These are phyloP conservation scores for Limnephilus rhombicus DNA, from an alignment of 2,888 invertebrate genomes.

Conservation along the genomic window DNA sequence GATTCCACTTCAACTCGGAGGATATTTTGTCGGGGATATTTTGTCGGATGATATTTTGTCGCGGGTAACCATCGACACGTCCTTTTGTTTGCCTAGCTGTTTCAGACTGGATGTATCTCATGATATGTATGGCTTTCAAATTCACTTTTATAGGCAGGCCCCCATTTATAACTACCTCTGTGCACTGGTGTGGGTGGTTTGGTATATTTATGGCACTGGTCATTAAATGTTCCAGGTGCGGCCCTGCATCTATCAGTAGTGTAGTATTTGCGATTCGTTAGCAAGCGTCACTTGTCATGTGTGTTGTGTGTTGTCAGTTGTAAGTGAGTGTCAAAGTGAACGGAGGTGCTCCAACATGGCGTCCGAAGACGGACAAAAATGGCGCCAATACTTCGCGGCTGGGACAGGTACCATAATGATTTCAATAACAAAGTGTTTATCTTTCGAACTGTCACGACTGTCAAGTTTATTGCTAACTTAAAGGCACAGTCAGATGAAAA, in stretches of 20 bases:
- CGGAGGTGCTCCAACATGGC: constrained; percentile 74
- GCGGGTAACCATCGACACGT: too few relatives aligned
- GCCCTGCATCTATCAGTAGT: not conserved
- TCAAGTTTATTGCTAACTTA: not conserved
- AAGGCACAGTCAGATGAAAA: not conserved
- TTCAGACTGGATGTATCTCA: too few relatives aligned
- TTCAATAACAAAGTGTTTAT: not conserved
- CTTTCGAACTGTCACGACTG: not conserved
- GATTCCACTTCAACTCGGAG: too few relatives aligned
- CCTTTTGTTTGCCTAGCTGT: too few relatives aligned
- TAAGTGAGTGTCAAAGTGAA: constrained; percentile 69
- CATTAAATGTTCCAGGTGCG: constrained; percentile 1
- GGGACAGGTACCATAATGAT: constrained; percentile 77
- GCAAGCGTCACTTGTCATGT: not conserved
- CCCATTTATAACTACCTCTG: not conserved
- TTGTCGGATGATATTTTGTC: too few relatives aligned
- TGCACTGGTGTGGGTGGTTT: too few relatives aligned
- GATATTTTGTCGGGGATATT: too few relatives aligned
- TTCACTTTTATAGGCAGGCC: too few relatives aligned
- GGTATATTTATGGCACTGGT: too few relatives aligned
- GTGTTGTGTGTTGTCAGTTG: not conserved
- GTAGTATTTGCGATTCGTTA: not conserved
- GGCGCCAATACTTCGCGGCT: constrained; percentile 82
- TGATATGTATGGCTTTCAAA: too few relatives aligned
- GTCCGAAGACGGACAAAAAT: constrained; percentile 79